Conservation (phyloP, 2,797 vertebrate genomes). For the Sebastes diaconus region DNA sequence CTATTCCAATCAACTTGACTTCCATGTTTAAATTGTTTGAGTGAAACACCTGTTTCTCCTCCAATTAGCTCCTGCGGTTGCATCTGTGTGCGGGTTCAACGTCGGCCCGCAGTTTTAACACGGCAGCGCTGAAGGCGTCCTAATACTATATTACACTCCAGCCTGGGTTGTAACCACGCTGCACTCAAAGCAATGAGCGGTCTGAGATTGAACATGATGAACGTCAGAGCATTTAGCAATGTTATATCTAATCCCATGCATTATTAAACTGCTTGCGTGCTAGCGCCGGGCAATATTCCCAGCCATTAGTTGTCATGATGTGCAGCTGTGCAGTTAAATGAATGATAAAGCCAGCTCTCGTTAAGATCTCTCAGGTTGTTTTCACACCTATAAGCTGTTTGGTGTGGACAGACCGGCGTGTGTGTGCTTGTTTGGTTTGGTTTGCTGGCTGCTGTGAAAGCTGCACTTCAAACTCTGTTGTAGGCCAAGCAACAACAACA, state of each 20-base stretch:
- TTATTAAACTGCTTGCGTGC: constrained; percentile 20
- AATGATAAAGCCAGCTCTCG: neutral
- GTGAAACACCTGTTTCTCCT: constrained; percentile 52
- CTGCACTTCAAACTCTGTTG: neutral
- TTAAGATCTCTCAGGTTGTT: neutral
- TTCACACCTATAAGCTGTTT: neutral
- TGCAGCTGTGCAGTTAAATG: neutral
- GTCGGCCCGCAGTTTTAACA: neutral
- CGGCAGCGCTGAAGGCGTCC: neutral
- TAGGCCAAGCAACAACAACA: neutral
- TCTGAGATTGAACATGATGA: constrained; percentile 31
- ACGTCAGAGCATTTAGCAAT: neutral
- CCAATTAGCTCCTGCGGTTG: constrained; percentile 26
- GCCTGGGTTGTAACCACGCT: constrained; percentile 10
- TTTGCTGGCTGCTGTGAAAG: neutral
- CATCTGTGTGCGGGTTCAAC: constrained; percentile 9
- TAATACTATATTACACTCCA: constrained; percentile 15
- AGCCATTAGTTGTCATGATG: neutral
- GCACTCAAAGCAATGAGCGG: constrained; percentile 18
- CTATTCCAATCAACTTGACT: constrained; percentile 41
- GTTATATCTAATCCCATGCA: neutral
- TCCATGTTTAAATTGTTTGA: constrained; percentile 23
- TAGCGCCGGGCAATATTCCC: neutral
- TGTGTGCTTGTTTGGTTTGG: neutral
- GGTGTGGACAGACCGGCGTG: neutral